Evolutionary conservation across 2,888 invertebrate species (phyloP).

Genomic region (Schizaphis graminum): DNA sequence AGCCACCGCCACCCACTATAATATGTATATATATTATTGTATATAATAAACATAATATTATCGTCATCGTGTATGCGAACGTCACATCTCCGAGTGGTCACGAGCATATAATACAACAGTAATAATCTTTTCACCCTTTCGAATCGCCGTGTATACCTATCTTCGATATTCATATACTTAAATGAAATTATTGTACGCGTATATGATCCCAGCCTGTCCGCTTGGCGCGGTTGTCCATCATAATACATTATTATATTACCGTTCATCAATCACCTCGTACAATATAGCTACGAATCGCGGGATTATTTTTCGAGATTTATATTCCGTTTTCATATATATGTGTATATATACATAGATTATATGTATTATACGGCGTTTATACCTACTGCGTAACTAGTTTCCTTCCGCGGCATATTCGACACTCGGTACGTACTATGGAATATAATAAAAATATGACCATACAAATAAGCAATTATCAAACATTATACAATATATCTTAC

Average conservation of each 20-base stretch:
- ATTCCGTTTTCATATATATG: neutral
- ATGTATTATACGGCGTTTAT: neutral
- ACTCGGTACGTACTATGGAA: neutral
- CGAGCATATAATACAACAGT: constrained; percentile 12
- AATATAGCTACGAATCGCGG: neutral
- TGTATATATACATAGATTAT: neutral
- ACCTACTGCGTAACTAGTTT: neutral
- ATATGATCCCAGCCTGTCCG: neutral
- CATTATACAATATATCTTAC: neutral
- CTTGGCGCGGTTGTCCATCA: constrained; percentile 12
- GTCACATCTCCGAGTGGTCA: constrained; percentile 45
- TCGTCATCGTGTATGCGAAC: neutral
- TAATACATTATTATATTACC: constrained; percentile 12
- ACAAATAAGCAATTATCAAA: neutral
- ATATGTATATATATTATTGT: neutral
- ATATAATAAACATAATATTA: neutral
- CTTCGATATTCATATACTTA: neutral
- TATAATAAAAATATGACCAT: neutral
- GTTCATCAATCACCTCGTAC: constrained; percentile 24
- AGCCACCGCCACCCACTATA: neutral
- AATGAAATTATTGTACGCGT: neutral
- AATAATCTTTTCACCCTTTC: constrained; percentile 42
- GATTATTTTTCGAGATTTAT: neutral
- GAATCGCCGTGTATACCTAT: neutral
- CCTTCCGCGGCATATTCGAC: neutral